Base-by-base conservation (phyloP, 2,888 invertebrate genomes). In the Frankliniella fusca region DNA sequence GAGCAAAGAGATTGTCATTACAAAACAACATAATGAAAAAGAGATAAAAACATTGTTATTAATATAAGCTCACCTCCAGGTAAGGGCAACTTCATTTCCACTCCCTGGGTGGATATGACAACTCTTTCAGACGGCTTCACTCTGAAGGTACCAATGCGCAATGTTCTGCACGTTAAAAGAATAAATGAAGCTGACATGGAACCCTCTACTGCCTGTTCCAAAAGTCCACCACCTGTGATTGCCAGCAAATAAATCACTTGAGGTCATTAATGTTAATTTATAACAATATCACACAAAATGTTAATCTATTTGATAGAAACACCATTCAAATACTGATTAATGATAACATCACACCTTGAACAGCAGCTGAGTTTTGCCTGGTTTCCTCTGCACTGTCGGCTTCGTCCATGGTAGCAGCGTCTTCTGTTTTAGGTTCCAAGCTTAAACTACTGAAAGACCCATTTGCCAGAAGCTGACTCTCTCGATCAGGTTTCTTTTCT, bases 111-210 rank as follows among this genome's bases (percentile, higher is more conserved):
- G 3, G 90, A 89, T 80, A 90, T 86, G 83, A 90, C 87, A 88
- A 96, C 93, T 88, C 92, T 92, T 87, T 94, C 93, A 11, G 27
- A 23, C 12, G 70, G 70, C 12, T 76, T 76, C 2, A 10, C 94
- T 89, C 94, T 93, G 87, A 95, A 94, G 23, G 95, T 94, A 70
- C 97, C 97, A 87, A 97, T 93, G 84, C 96, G 91, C 82, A 97
- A 92, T 28, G 94, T 93, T 85, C 94, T 91, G 87, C 96, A 96
- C 27, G 10, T 2, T 10, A 76, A 27, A 12, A 76, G 27, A 23
- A 76, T 27, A 27, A 27, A 76, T 23, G 23, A 27, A 23, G 23
- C 7, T 27, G 70, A 12, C 27, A 76, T 27, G 27, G 70, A 76
- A 12, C 70, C 70, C 23, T 76, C 27, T 5, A 76, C 27, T 23